Evolutionary conservation across 92 coral and sea anemone species (phyloP), one percentile per base, ranked within the genome.

Genomic region (Epizoanthus stellaris): DNA sequence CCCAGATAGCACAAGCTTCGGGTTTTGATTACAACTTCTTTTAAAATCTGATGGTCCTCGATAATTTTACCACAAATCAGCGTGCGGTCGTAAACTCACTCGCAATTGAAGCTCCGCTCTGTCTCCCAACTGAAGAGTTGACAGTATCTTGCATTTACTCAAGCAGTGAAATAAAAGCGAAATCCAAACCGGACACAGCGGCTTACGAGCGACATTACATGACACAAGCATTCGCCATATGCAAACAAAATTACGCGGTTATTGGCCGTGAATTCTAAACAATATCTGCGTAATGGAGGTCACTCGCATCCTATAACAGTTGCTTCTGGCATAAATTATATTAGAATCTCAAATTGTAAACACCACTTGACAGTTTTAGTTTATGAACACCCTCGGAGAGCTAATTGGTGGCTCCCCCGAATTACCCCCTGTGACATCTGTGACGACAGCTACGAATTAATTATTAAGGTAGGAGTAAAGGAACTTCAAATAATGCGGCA

Each of bases 281-380:
- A 11, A 23, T 11, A 59, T 38, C 54, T 76, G 13, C 52, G 61
- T 34, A 4, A 58, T 45, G 16, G 68, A n/a, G 3, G 3, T 10
- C 43, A 36, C 34, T 43, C 70, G 42, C 4, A 2, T 13, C 14
- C 57, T 36, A 11, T 77, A n/a, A 77, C 58, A 42, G 71, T 61
- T 61, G n/a, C 14, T 62, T 63, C 83, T 79, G 62, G 19, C 60
- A 79, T 62, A 79, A 79, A 63, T 79, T 62, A 79, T 23, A 63
- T 63, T n/a, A 7, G 21, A 11, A 79, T 34, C 13, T 9, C 30
- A 21, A 77, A 43, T 15, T 62, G 72, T 79, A 79, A 63, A 63
- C 61, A 43, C 58, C 15, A 79, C 21, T 19, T 14, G 72, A 11
- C 56, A 76, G 65, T 76, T 65, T 39, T 39, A 76, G 65, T 76